Evolutionary conservation across 2,113 vertebrate genomes (phyloP).

Genomic region (Lepidiolamprologus cunningtoni): DNA sequence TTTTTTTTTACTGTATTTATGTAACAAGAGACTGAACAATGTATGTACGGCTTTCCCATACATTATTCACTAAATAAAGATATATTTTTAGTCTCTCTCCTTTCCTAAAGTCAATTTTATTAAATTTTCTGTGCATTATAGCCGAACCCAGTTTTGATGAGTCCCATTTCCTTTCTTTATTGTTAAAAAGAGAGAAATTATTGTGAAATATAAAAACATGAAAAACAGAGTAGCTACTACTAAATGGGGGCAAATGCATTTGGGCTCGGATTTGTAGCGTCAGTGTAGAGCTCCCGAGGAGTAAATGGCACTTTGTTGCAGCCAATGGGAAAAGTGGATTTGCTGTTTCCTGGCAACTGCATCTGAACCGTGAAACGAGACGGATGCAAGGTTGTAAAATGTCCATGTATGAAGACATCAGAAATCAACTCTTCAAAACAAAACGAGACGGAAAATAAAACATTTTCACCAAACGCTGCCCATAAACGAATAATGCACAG

Average conservation of each 20-base stretch:
- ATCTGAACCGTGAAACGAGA: conserved; percentile 25
- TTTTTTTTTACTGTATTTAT: not conserved
- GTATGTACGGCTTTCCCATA: not conserved
- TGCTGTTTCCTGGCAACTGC: conserved; percentile 39
- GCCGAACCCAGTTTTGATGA: not conserved
- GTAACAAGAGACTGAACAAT: not conserved
- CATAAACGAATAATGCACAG: not conserved
- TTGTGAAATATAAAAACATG: not conserved
- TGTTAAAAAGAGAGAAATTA: not conserved
- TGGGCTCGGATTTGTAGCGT: not conserved
- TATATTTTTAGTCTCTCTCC: not conserved
- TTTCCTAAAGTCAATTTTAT: not conserved
- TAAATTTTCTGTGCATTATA: not conserved
- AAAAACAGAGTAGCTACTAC: not conserved
- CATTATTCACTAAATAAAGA: not conserved
- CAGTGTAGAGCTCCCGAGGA: not conserved
- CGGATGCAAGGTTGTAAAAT: not conserved
- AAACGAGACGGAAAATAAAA: not conserved
- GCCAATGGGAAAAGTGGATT: conserved; percentile 6
- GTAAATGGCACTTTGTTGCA: not conserved
- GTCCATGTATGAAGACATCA: not conserved
- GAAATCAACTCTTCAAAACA: conserved; percentile 7
- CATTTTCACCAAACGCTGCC: not conserved
- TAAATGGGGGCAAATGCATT: no score
- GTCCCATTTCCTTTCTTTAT: not conserved